Conservation (phyloP, 1,140 invertebrate species). For the Caerostris darwini region DNA sequence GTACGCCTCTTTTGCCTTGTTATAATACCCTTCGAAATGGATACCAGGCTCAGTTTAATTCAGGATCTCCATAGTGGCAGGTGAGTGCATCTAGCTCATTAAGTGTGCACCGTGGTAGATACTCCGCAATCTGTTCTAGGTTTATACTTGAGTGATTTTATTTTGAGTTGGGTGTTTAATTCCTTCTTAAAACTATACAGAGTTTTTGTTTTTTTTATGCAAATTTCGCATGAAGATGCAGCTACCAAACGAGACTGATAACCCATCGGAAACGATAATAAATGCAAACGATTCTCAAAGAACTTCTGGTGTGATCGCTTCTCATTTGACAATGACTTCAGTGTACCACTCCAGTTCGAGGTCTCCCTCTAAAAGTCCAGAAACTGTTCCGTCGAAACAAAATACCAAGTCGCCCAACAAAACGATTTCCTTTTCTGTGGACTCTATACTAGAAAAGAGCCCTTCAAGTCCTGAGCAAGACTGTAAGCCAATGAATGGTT, state of each 20-base stretch:
- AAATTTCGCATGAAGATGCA: background rate
- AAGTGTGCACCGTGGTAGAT: too few species aligned
- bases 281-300: background rate
- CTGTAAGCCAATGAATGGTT: background rate
- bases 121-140: too few species aligned
- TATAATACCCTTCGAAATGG: background rate
- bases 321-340: constrained; percentile 10
- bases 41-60: constrained; percentile 13
- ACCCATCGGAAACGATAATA: background rate
- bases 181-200: too few species aligned
- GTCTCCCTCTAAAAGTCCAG: constrained; percentile 63
- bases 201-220: background rate
- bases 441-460: constrained; percentile 29
- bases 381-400: constrained; percentile 3
- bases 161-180: background rate
- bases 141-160: too few species aligned
- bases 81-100: too few species aligned
- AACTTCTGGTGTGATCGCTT: constrained; percentile 6
- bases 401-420: constrained; percentile 41
- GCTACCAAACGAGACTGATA: background rate
- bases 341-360: constrained; percentile 1
- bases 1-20: background rate
- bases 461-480: constrained; percentile 53
- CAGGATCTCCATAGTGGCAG: too few species aligned
- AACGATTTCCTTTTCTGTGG: constrained; percentile 68